Conservation (phyloP, 2,797 vertebrate species). For the Semaprochilodus insignis region DNA sequence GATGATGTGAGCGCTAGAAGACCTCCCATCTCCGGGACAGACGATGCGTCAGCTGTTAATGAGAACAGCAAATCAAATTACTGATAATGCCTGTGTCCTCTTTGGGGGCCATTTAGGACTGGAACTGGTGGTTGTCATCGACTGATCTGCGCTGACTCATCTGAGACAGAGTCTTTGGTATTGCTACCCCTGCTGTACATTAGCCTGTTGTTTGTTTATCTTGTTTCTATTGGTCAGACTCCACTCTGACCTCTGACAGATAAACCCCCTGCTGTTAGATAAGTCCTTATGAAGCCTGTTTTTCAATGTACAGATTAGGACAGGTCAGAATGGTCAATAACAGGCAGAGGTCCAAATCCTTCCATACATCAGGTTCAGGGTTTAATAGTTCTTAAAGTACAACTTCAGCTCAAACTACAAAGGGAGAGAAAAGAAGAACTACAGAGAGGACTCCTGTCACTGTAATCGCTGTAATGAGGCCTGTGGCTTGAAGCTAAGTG, state of each 20-base stretch:
- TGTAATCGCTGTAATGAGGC: slow-evolving; percentile 74
- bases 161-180: neutral
- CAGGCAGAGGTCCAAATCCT: neutral
- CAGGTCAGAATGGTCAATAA: slow-evolving; percentile 4
- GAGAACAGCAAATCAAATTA: slow-evolving; percentile 34
- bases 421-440: neutral
- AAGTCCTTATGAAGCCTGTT: neutral
- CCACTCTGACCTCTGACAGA: slow-evolving; percentile 12
- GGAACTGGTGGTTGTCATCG: slow-evolving; percentile 9
- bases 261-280: neutral
- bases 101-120: slow-evolving; percentile 15
- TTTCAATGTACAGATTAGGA: neutral
- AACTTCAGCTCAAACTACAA: neutral
- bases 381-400: slow-evolving; percentile 5
- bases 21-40: slow-evolving; percentile 1
- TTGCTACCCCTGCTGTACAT: neutral
- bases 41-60: slow-evolving; percentile 33
- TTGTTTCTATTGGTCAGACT: neutral
- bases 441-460: slow-evolving; percentile 45
- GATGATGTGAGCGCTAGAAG: slow-evolving; percentile 18
- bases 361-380: neutral
- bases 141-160: neutral
- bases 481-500: slow-evolving; percentile 32
- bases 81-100: neutral
- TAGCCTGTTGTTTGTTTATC: neutral